These are phyloP conservation scores for Ypsolopha sequella DNA, from an alignment of 2,888 invertebrate species.

Conservation along the genomic window DNA sequence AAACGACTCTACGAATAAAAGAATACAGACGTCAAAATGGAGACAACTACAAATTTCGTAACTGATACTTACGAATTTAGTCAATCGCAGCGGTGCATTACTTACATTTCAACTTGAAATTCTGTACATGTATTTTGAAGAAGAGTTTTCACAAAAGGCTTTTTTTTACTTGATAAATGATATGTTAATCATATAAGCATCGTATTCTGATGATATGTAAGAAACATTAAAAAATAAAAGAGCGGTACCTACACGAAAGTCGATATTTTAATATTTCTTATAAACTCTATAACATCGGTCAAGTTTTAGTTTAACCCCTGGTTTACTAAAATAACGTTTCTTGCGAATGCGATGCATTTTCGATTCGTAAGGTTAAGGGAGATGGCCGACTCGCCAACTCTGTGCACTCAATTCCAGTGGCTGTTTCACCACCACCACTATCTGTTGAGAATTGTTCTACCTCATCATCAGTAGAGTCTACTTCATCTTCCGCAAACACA, in stretches of 20 bases:
- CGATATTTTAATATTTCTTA: slow-evolving; percentile 46
- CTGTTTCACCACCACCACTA: slow-evolving; percentile 74
- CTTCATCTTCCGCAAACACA: slow-evolving; percentile 81
- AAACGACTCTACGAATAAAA: too few species aligned
- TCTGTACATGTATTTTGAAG: too few species aligned
- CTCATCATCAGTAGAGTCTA: slow-evolving; percentile 85
- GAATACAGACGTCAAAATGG: too few species aligned
- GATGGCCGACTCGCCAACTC: slow-evolving; percentile 51
- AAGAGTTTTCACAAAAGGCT: not conserved
- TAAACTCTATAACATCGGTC: slow-evolving; percentile 10
- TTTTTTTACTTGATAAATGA: slow-evolving; percentile 30
- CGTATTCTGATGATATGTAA: slow-evolving; percentile 37
- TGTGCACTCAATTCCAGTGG: slow-evolving; percentile 41
- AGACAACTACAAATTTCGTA: too few species aligned
- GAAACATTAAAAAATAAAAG: too few species aligned
- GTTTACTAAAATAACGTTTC: slow-evolving; percentile 82
- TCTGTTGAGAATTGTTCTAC: slow-evolving; percentile 88
- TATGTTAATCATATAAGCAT: slow-evolving; percentile 36
- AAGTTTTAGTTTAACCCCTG: slow-evolving; percentile 27
- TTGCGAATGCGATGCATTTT: slow-evolving; percentile 75
- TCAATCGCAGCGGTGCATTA: too few species aligned
- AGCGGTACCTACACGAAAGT: too few species aligned
- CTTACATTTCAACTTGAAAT: too few species aligned
- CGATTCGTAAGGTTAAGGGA: slow-evolving; percentile 32
- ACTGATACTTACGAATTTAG: too few species aligned